A percentile compares a stretch with the other conserved stretches of the same genome.
Evolutionary conservation across 2,797 vertebrate species (phyloP).

Genomic region (Oreochromis mossambicus): DNA sequence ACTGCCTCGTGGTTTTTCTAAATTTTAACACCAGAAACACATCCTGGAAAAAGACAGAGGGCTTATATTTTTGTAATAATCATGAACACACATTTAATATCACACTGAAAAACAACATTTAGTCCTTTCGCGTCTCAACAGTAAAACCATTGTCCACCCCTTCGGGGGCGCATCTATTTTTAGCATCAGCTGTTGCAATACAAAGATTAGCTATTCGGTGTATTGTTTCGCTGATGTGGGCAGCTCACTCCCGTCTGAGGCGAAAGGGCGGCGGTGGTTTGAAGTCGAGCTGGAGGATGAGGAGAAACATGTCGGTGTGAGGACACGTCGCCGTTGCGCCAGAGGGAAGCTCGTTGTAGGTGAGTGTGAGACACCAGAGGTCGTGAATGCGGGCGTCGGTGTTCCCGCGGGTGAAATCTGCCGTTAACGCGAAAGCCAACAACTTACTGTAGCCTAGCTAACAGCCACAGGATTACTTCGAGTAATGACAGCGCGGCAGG

Average conservation of each 20-base stretch:
- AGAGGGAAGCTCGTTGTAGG: slow-evolving; percentile 27
- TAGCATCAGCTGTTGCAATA: slow-evolving; percentile 80
- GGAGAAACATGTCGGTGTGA: slow-evolving; percentile 50
- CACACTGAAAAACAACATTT: not conserved
- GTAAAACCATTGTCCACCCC: slow-evolving; percentile 24
- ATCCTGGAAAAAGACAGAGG: accelerated
- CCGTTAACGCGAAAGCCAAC: not conserved
- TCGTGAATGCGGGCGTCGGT: slow-evolving; percentile 6
- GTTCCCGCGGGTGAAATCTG: not conserved
- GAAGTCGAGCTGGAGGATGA: slow-evolving; percentile 36
- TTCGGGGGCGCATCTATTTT: slow-evolving; percentile 70
- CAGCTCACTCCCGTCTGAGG: slow-evolving; percentile 38
- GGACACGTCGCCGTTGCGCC: slow-evolving; percentile 17
- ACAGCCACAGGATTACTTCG: not conserved
- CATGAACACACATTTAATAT: accelerated
- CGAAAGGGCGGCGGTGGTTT: slow-evolving; percentile 44
- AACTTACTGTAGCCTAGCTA: slow-evolving; percentile 2
- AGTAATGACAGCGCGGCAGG: not conserved
- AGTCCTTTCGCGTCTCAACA: not conserved
- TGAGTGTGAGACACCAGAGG: slow-evolving; percentile 40
- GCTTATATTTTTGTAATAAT: accelerated
- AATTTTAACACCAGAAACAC: not conserved
- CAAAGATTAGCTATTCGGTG: slow-evolving; percentile 72
- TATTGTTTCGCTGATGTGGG: slow-evolving; percentile 67
- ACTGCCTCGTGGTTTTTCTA: not conserved